Percentiles rank a stretch among this genome's conserved stretches.
phyloP scores from a whole-genome alignment of 2,888 invertebrate species.

The Gastracanthus pulcherrimus region DNA sequence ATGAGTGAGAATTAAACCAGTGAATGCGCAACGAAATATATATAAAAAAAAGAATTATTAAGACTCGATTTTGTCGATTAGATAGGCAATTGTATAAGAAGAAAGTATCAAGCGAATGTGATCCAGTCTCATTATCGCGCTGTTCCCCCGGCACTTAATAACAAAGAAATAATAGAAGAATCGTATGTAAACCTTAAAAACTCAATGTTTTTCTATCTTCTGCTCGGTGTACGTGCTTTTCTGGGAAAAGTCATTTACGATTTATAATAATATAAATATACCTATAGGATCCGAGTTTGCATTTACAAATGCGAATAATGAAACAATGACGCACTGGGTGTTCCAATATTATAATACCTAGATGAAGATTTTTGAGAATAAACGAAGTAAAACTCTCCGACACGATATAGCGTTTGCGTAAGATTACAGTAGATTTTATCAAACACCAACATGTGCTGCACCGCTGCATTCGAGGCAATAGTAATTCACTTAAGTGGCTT shows the following conservation, averaged over 20 bases:
- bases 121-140: constrained; percentile 47
- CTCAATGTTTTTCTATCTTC: constrained; percentile 54
- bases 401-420: constrained; percentile 9
- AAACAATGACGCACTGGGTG: constrained; percentile 31
- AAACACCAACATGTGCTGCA: constrained; percentile 36
- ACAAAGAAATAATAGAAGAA: constrained; percentile 1
- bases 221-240: constrained; percentile 54
- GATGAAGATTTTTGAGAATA: neutral
- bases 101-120: constrained; percentile 57
- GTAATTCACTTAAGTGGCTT: constrained; percentile 41
- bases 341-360: constrained; percentile 21
- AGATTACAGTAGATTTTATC: constrained; percentile 22
- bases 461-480: constrained; percentile 42
- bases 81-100: constrained; percentile 58
- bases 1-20: constrained; percentile 70
- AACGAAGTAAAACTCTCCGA: neutral
- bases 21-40: constrained; percentile 73
- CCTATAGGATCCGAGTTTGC: constrained; percentile 9
- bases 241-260: constrained; percentile 53
- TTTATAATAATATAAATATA: constrained; percentile 20
- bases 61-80: constrained; percentile 62
- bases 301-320: constrained; percentile 15
- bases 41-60: constrained; percentile 55
- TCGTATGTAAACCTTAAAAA: constrained; percentile 11
- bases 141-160: constrained; percentile 10